Percentiles rank a stretch among this genome's conserved stretches.
These are phyloP conservation scores for Lepeophtheirus salmonis DNA, from an alignment of 1,140 invertebrate species.

Conservation along the genomic window DNA sequence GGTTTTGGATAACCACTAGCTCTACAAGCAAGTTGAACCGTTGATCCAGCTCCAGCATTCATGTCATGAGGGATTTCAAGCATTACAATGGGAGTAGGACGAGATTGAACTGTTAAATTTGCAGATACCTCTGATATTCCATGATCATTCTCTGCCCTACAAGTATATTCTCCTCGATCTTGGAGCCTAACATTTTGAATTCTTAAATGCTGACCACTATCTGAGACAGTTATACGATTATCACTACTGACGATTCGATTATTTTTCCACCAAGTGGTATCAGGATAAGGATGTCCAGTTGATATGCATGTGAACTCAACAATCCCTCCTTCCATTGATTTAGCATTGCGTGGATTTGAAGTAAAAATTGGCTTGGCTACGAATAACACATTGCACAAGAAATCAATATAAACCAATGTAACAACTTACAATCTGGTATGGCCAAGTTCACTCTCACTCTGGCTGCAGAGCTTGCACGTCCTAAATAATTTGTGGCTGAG, in stretches of 20 bases:
- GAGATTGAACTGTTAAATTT: not conserved
- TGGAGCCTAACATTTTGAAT: constrained; percentile 10
- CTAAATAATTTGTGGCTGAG: constrained; percentile 12
- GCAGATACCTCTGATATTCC: constrained; percentile 8
- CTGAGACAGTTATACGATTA: not conserved
- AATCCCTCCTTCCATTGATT: constrained; percentile 14
- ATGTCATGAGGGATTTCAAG: constrained; percentile 5
- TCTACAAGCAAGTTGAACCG: constrained; percentile 11
- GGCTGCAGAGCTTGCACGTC: constrained; percentile 1
- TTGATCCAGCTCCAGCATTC: constrained; percentile 1
- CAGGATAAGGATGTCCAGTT: constrained; percentile 12
- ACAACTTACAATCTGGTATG: constrained; percentile 9
- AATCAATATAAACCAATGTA: not conserved
- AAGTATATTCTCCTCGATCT: constrained; percentile 13
- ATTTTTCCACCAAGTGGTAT: constrained; percentile 18
- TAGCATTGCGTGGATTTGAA: constrained; percentile 9
- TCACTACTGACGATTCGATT: constrained; percentile 2
- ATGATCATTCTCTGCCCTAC: constrained; percentile 10
- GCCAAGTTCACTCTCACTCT: constrained; percentile 11
- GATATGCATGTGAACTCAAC: constrained; percentile 18
- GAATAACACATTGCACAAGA: not conserved
- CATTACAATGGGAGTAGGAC: constrained; percentile 3
- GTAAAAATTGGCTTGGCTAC: constrained; percentile 11
- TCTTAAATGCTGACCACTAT: constrained; percentile 18
- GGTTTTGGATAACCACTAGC: constrained; percentile 8